Base-by-base conservation (phyloP, 1,140 invertebrate genomes). In the Prorops nasuta region DNA sequence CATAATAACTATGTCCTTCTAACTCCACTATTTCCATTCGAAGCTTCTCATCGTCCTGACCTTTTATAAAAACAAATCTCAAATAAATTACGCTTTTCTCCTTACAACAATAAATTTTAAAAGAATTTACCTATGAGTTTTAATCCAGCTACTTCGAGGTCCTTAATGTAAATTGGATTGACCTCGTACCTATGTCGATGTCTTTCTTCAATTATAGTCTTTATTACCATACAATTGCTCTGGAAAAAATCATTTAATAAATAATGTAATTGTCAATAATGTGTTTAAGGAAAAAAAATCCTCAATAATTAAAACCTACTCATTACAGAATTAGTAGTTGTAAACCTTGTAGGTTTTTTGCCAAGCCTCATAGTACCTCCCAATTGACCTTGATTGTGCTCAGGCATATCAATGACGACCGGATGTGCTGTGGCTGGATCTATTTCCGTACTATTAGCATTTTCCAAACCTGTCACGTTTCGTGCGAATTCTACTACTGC, bases 331-430 rank as follows among this genome's bases (percentile, higher is more conserved):
- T 66, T 60, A 15, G 69, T 60, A 0, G 70, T 55, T 42, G 80
- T 79, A 62, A 99, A 95, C 28, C 88, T 75, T 1, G 97, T 99
- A 35, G 83, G 85, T 57, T 95, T 84, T 68, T 90, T 92, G 9
- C 98, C 98, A 8, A 99, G 79, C 49, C 98, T 81, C 98, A 99
- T 99, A 0, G 98, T 99, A 17, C 96, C 98, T 3, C 98, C 98
- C 81, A 98, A 88, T 53, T 90, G 81, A 1, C 92, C 94, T 3
- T 84, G 83, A 75, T 95, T 92, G 72, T 98, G 94, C 80, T 99
- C 98, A 0, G 96, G 95, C 98, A 99, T 99, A 58, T 99, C 96
- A 49, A 99, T 95, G 1, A 99, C 90, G 20, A 98, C 77, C 17
- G 91, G 88, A 69, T 91, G 69, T 17, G 77, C 74, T 15, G 90